Conservation (phyloP, 1,140 invertebrate species). For the Steinernema feltiae region DNA sequence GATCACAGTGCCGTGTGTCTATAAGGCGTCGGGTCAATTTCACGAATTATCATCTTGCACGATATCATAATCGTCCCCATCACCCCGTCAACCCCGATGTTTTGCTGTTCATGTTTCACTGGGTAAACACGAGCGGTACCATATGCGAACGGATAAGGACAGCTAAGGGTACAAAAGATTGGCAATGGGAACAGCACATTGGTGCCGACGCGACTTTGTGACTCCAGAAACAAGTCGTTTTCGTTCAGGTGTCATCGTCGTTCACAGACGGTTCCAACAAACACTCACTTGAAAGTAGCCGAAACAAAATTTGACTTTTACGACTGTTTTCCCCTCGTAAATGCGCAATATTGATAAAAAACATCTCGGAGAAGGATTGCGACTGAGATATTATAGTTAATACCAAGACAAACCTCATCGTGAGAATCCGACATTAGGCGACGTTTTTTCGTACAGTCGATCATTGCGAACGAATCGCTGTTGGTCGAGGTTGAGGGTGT, state of each 20-base stretch:
- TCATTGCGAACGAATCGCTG: background rate
- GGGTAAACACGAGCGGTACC: slow-evolving; percentile 1
- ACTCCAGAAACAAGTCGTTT: background rate
- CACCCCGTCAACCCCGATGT: slow-evolving; percentile 1
- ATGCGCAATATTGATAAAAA: background rate
- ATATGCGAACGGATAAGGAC: background rate
- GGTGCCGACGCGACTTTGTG: background rate
- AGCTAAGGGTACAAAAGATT: slow-evolving; percentile 1
- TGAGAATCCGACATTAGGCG: background rate
- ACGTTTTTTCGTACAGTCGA: background rate
- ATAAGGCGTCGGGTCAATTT: background rate
- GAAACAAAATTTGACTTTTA: background rate
- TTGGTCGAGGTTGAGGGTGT: background rate
- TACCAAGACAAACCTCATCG: background rate
- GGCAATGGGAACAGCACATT: too few relatives aligned
- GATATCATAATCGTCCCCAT: background rate
- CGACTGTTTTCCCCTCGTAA: slow-evolving; percentile 15
- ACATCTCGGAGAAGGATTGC: background rate
- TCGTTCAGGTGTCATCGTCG: background rate
- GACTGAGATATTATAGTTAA: background rate
- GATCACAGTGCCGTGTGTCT: background rate
- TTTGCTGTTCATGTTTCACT: slow-evolving; percentile 10
- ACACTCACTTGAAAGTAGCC: background rate
- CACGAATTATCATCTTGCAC: background rate
- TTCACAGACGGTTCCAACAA: too few relatives aligned